Evolutionary conservation across 2,797 vertebrate genomes (phyloP), one percentile per base, ranked within the genome.

Genomic region (Pitangus sulphuratus): DNA sequence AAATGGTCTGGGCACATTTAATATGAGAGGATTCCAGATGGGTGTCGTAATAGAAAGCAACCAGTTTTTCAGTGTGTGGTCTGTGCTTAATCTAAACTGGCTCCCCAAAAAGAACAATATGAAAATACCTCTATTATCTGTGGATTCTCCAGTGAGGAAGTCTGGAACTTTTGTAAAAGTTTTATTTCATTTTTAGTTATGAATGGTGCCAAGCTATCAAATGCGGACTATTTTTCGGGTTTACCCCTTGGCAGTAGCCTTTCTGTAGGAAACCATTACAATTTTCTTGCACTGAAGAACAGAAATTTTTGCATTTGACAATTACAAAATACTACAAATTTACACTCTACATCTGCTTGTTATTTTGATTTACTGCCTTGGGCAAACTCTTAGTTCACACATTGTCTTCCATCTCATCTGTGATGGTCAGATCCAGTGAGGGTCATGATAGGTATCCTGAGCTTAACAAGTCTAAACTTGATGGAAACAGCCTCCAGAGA

Each of bases 151-250:
- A 87, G 12, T 33, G 80, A 89, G 74, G 58, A 95, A 87, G 74
- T 89, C 44, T 87, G 90, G 44, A 82, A 94, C 81, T 95, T 95
- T 39, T 76, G 24, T 62, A 53, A 58, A 85, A 82, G 47, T 90
- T 92, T 87, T 42, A 30, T 58, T 76, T 47, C 86, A 42, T n/a
- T 94, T 94, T 93, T 21, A 82, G 74, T 51, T 10, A 4, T 47
- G 57, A 88, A 54, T 82, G 45, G 8, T 48, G 58, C 18, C 84
- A 89, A 85, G 18, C 58, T 88, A 51, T 90, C 58, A 72, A 81
- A 42, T 51, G 66, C 56, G 54, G 48, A 35, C 30, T 25, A 19
- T 1, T 81, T 94, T 88, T 90, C 11, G 35, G 20, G 9, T 40
- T 96, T 93, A 40, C 17, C 30, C 25, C 24, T 86, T 91, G 74